Evolutionary conservation across 2,888 invertebrate genomes (phyloP).

Genomic region (Orthosia gracilis): DNA sequence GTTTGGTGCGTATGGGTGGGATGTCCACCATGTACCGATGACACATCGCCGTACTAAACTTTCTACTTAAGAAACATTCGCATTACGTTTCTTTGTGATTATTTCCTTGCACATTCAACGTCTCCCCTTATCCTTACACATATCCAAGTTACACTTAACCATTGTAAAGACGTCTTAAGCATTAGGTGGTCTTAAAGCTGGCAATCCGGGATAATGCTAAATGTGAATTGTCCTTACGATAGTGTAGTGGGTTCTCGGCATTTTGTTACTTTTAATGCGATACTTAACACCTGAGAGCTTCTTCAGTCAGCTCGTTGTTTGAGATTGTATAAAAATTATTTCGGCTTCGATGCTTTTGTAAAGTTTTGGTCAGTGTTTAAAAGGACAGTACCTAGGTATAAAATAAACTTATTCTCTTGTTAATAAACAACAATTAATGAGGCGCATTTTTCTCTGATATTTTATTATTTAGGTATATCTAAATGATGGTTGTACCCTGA

Average conservation of each 20-base stretch:
- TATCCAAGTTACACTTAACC: background rate
- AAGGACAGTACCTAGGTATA: background rate
- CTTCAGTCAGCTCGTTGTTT: slow-evolving; percentile 3
- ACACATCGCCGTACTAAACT: too few species aligned
- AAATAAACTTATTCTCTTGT: background rate
- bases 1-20: too few species aligned
- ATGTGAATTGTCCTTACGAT: slow-evolving; percentile 28
- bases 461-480: too few species aligned
- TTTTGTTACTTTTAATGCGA: slow-evolving; percentile 38
- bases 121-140: background rate
- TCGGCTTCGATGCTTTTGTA: background rate
- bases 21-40: too few species aligned
- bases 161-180: background rate
- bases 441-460: too few species aligned
- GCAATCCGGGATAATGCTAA: slow-evolving; percentile 24
- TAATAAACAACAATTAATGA: too few species aligned
- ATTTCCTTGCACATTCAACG: background rate
- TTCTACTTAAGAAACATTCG: background rate
- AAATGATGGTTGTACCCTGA: too few species aligned
- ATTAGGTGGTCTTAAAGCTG: slow-evolving; percentile 24
- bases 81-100: background rate
- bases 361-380: background rate
- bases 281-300: slow-evolving; percentile 25
- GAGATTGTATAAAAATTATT: background rate
- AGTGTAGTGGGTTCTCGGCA: slow-evolving; percentile 12